Conservation (phyloP, 2,888 invertebrate species). For the Stenolophus ochropezus region DNA sequence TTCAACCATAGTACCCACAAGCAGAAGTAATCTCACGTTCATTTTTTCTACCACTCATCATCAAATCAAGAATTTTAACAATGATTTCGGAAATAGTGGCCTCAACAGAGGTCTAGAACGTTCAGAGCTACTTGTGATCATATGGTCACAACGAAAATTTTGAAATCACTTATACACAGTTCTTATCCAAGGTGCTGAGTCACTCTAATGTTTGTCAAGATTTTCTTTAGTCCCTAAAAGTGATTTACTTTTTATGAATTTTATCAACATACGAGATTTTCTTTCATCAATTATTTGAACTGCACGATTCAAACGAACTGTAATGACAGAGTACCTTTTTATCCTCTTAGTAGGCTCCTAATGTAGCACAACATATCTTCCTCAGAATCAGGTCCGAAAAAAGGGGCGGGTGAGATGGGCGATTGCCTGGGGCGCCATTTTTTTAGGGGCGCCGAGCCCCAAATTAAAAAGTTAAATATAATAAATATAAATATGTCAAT, state of each 20-base stretch:
- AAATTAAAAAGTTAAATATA: no score
- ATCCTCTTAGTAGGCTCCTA: no score
- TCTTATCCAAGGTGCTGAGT: constrained; percentile 62
- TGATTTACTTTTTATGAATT: constrained; percentile 50
- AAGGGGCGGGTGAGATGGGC: no score
- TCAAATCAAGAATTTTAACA: constrained; percentile 63
- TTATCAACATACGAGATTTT: constrained; percentile 57
- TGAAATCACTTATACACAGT: constrained; percentile 61
- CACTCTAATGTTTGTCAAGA: constrained; percentile 60
- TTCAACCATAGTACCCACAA: constrained; percentile 62
- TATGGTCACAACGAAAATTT: no score
- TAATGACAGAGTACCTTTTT: no score
- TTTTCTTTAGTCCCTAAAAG: constrained; percentile 43
- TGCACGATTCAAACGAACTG: no score
- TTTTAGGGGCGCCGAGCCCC: no score
- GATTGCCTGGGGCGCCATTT: no score
- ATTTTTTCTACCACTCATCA: constrained; percentile 63
- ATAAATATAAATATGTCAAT: no score
- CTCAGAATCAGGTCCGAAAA: no score
- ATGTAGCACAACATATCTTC: no score
- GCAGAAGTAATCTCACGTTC: constrained; percentile 63
- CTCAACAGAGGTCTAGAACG: constrained; percentile 61
- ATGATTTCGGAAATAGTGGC: constrained; percentile 63
- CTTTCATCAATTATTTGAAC: constrained; percentile 9
- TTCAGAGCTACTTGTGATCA: no score